phyloP scores from a whole-genome alignment of 2,113 vertebrate genomes.

The Poecile atricapillus region DNA sequence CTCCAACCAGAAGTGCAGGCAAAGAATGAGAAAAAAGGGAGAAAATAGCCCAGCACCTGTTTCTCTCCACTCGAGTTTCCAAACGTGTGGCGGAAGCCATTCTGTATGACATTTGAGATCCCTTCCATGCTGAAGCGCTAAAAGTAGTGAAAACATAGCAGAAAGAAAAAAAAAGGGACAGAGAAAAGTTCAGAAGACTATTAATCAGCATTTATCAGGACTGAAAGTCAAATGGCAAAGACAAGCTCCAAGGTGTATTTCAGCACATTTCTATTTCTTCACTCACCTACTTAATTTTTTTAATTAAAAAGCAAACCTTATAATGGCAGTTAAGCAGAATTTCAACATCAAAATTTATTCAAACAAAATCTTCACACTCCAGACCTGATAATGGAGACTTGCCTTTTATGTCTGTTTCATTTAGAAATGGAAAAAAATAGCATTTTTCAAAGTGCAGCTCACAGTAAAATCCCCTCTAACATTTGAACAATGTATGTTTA shows the following conservation, averaged over 20 bases:
- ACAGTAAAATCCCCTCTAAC: neutral
- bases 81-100: slow-evolving; percentile 96
- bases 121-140: slow-evolving; percentile 99
- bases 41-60: slow-evolving; percentile 85
- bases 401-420: neutral
- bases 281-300: neutral
- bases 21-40: slow-evolving; percentile 63
- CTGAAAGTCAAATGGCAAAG: slow-evolving; percentile 41
- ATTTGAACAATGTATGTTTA: neutral
- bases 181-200: slow-evolving; percentile 74
- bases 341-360: neutral
- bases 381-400: fast-evolving
- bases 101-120: slow-evolving; percentile 97
- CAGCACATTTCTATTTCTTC: slow-evolving; percentile 19
- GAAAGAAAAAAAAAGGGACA: slow-evolving; percentile 68
- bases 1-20: slow-evolving; percentile 45
- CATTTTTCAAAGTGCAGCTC: neutral
- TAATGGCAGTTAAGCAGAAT: neutral
- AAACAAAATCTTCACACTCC: neutral
- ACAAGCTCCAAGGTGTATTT: slow-evolving; percentile 56
- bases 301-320: neutral
- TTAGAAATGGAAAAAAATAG: neutral
- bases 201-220: slow-evolving; percentile 62
- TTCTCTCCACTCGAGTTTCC: slow-evolving; percentile 93
- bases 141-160: slow-evolving; percentile 61